phyloP scores from a whole-genome alignment of 1,140 invertebrate species.

The Paraescarpia echinospica region DNA sequence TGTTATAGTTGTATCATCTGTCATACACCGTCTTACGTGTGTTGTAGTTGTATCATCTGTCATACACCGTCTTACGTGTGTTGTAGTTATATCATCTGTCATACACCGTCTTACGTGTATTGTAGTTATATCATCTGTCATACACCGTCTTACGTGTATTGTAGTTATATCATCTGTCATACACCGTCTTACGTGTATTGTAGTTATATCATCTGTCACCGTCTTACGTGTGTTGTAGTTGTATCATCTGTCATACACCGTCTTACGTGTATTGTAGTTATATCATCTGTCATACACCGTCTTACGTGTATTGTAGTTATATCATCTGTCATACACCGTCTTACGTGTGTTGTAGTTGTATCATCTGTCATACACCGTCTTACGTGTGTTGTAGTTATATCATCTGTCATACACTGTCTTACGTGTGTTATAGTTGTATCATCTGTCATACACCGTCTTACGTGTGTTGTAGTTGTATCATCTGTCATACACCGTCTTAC shows the following conservation, averaged over 20 bases:
- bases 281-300: no score
- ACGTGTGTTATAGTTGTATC: constrained; percentile 68
- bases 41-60: constrained; percentile 73
- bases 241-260: no score
- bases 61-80: no score
- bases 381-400: constrained; percentile 68
- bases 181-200: no score
- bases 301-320: constrained; percentile 66
- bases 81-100: constrained; percentile 74
- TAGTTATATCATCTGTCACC: constrained; percentile 76
- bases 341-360: constrained; percentile 66
- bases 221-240: constrained; percentile 65
- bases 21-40: no score
- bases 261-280: constrained; percentile 66
- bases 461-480: constrained; percentile 68
- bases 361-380: no score
- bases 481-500: no score
- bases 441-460: no score
- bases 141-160: no score
- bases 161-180: constrained; percentile 76
- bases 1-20: constrained; percentile 72
- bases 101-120: no score
- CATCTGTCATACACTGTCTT: no score
- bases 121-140: constrained; percentile 75
- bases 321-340: no score